Conservation (phyloP, 2,113 vertebrate species). For the Microtus pennsylvanicus region DNA sequence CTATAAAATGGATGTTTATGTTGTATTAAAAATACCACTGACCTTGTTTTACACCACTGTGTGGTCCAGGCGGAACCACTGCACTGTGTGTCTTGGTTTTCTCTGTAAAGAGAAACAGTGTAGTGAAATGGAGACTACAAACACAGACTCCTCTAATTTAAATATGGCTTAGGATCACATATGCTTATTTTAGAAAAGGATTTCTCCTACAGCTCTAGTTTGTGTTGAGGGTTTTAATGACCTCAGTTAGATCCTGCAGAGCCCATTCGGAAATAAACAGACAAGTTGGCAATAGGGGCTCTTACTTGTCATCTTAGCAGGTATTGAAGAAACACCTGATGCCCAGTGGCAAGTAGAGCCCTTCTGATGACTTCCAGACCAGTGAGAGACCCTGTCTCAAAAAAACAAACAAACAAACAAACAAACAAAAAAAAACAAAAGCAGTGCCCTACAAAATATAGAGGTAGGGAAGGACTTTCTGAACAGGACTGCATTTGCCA, state of each 20-base stretch:
- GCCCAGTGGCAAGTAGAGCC: too few relatives aligned
- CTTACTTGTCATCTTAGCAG: not conserved
- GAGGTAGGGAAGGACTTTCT: not conserved
- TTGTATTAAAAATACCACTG: conserved; percentile 97
- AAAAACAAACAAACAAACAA: not conserved
- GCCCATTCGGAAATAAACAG: not conserved
- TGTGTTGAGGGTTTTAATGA: conserved; percentile 21
- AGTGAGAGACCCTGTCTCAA: not conserved
- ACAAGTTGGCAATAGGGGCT: not conserved
- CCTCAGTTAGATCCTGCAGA: not conserved
- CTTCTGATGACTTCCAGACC: not conserved
- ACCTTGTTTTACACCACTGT: conserved; percentile 92
- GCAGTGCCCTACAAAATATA: not conserved
- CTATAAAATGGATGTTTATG: conserved; percentile 94
- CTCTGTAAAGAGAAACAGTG: not conserved
- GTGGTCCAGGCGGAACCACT: not conserved
- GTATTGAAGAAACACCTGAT: not conserved
- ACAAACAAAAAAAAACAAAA: not conserved
- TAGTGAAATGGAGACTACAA: conserved; percentile 41
- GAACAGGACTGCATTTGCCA: too few relatives aligned
- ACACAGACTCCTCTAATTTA: conserved; percentile 21
- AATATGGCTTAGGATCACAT: conserved; percentile 4
- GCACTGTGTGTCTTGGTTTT: not conserved
- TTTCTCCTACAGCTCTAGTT: conserved; percentile 25
- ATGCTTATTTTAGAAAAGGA: conserved; percentile 34